These are phyloP conservation scores for Etheostoma spectabile DNA, from an alignment of 2,113 vertebrate species.

Conservation along the genomic window DNA sequence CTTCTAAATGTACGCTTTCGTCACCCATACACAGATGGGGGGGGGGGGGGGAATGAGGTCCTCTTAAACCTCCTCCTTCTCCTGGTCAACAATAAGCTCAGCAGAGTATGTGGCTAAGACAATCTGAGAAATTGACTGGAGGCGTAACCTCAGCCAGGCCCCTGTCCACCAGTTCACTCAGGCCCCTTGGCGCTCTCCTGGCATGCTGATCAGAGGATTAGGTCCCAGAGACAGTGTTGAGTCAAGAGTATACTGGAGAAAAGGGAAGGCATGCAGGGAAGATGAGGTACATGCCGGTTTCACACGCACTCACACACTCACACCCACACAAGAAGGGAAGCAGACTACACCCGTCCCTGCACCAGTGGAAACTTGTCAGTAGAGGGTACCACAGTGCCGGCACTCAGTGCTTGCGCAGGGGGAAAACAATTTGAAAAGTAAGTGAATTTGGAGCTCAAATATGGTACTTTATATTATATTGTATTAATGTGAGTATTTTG, in stretches of 20 bases:
- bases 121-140: constrained; percentile 68
- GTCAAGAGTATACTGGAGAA: constrained; percentile 77
- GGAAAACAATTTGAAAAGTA: not conserved
- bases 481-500: not conserved
- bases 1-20: not conserved
- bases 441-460: not conserved
- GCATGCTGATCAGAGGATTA: constrained; percentile 89
- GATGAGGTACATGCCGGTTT: constrained; percentile 58
- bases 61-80: constrained; percentile 11
- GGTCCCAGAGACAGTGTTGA: constrained; percentile 49
- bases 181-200: constrained; percentile 47
- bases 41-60: not conserved
- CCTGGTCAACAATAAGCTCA: constrained; percentile 66
- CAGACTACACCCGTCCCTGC: constrained; percentile 53
- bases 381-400: constrained; percentile 28
- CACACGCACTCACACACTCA: constrained; percentile 56
- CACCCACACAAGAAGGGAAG: constrained; percentile 38
- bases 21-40: constrained; percentile 14
- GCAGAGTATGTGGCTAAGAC: constrained; percentile 75
- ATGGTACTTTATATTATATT: not conserved
- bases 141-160: constrained; percentile 41
- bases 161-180: constrained; percentile 15
- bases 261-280: constrained; percentile 66
- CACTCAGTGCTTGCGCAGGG: not conserved
- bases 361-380: constrained; percentile 5